Evolutionary conservation across 2,113 vertebrate genomes (phyloP).

Genomic region (Rhabdomys dilectus): DNA sequence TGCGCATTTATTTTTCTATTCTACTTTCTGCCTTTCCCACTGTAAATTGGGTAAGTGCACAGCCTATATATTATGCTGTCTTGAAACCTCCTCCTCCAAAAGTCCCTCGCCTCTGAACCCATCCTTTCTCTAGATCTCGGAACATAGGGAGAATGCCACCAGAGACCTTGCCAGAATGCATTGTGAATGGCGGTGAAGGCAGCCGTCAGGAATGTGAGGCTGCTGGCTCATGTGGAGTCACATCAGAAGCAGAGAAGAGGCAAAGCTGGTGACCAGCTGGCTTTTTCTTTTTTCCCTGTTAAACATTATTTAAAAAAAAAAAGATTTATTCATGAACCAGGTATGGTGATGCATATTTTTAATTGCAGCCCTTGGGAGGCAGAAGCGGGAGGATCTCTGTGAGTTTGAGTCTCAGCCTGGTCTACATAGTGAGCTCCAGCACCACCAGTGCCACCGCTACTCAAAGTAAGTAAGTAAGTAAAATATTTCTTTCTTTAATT

Average conservation of each 20-base stretch:
- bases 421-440: neutral
- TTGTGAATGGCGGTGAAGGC: fast-evolving
- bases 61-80: neutral
- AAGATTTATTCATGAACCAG: neutral
- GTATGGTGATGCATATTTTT: neutral
- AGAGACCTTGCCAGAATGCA: neutral
- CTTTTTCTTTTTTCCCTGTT: neutral
- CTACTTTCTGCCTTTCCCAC: neutral
- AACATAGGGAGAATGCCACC: neutral
- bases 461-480: neutral
- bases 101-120: neutral
- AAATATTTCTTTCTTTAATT: neutral
- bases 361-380: neutral
- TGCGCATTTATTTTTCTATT: neutral
- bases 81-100: neutral
- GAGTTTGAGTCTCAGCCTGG: neutral
- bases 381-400: neutral
- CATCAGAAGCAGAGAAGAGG: too few relatives aligned
- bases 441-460: fast-evolving
- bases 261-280: too few relatives aligned
- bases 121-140: neutral
- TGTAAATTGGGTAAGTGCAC: neutral
- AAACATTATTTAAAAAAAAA: neutral
- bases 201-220: neutral
- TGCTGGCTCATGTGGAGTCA: too few relatives aligned